A percentile compares a stretch with the other conserved stretches of the same genome.
Conservation (phyloP, 2,113 vertebrate genomes). For the Spermophilus dauricus region DNA sequence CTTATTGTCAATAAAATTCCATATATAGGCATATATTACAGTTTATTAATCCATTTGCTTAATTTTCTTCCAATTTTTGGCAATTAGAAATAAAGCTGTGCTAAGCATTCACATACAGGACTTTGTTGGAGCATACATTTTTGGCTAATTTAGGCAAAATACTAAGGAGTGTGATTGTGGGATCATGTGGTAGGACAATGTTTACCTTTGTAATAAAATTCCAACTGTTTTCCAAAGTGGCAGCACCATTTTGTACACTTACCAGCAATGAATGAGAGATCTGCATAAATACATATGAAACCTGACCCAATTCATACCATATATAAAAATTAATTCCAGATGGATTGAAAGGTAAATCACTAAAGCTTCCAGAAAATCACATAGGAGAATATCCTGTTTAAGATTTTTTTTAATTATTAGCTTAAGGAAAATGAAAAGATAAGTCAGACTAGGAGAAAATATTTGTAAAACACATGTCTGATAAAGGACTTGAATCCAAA, state of each 20-base stretch:
- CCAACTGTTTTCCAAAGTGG: not conserved
- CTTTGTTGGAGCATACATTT: not conserved
- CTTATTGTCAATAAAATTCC: not conserved
- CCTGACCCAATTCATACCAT: not conserved
- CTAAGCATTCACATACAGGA: not conserved
- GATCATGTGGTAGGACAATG: not conserved
- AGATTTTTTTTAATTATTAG: not conserved
- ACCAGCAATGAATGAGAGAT: not conserved
- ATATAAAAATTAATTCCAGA: not conserved
- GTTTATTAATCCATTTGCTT: not conserved
- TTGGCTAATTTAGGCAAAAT: slow-evolving; percentile 11
- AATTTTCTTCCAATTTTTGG: not conserved
- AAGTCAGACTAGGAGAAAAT: not conserved
- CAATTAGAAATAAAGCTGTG: not conserved
- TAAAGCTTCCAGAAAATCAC: not conserved
- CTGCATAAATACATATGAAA: not conserved
- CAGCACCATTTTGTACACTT: not conserved
- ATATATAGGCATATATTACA: no score
- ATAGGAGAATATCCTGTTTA: not conserved
- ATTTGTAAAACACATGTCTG: not conserved
- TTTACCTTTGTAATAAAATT: not conserved
- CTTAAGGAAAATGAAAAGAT: not conserved
- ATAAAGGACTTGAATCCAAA: not conserved
- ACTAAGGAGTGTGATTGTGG: not conserved
- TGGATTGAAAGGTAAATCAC: not conserved